Conservation (phyloP, 1,140 invertebrate species). For the Holcopasites calliopsidis region DNA sequence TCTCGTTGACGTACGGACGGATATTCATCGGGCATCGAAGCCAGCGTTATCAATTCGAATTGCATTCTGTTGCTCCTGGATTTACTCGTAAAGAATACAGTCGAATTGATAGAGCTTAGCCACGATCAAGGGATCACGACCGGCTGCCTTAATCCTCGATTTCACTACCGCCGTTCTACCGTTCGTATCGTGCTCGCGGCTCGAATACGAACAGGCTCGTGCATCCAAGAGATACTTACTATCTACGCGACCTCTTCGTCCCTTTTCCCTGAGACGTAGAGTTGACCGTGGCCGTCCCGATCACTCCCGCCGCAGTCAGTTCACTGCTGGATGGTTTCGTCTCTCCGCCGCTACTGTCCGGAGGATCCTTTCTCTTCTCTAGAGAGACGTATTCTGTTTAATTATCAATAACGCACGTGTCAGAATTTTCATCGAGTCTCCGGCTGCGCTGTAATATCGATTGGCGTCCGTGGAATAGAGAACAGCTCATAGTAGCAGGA, state of each 20-base stretch:
- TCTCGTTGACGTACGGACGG: background rate
- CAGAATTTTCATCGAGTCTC: background rate
- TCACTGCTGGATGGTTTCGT: constrained; percentile 87
- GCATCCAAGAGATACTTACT: constrained; percentile 82
- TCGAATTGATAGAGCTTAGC: background rate
- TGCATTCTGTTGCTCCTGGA: no score
- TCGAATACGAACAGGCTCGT: background rate
- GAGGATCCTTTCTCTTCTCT: constrained; percentile 94
- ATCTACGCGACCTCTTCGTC: constrained; percentile 87
- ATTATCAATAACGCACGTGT: constrained; percentile 66
- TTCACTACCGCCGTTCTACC: constrained; percentile 32
- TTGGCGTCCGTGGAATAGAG: background rate
- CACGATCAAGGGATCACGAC: background rate
- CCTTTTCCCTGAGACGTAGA: constrained; percentile 82
- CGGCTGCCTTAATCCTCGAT: background rate
- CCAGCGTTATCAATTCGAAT: background rate
- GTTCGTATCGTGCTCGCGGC: background rate
- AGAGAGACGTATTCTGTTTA: constrained; percentile 79
- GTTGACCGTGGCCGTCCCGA: constrained; percentile 80
- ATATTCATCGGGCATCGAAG: no score
- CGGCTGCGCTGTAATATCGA: background rate
- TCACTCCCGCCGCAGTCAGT: constrained; percentile 74
- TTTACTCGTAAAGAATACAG: no score
- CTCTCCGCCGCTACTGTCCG: constrained; percentile 83
- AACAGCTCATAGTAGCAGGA: no score